Evolutionary conservation across 2,888 invertebrate species (phyloP), one percentile per base, ranked within the genome.

Genomic region (Nymphalis polychloros): DNA sequence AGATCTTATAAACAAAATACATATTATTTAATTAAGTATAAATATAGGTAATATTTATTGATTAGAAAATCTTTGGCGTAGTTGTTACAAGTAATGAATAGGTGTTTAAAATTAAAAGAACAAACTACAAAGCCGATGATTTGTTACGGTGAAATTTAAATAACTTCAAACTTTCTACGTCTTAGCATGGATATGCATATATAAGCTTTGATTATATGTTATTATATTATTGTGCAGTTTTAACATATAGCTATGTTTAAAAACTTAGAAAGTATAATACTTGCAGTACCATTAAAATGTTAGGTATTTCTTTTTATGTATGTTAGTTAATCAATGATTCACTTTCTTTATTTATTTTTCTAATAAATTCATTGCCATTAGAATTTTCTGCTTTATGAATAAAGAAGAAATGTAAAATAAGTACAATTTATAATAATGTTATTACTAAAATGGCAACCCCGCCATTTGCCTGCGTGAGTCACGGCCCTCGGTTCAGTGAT

Each of bases 81-180:
- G 60, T 66, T 60, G 60, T 66, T 60, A 55, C 27, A 55, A 49
- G 35, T 63, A 68, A 64, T 63, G 60, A 62, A 49, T 52, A 59
- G 35, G 61, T 62, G 72, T 77, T 78, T 74, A 82, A 84, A 81
- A 83, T 85, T 79, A 79, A 78, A 80, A 81, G 41, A 79, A 83
- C 79, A 79, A 73, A 81, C 80, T 79, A 82, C 79, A 79, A 72
- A 81, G 80, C 82, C 81, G 75, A 75, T 79, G 79, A 81, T 84
- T 81, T 81, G 83, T 89, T 88, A 88, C 90, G 89, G 90, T 89
- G 89, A 89, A 90, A 89, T 89, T 89, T 89, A 89, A 89, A 89
- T 89, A 89, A 88, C 80, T 85, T 84, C 72, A 78, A 87, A 90
- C 90, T 90, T 90, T 90, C 90, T 89, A 89, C 50, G 19, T 27